Evolutionary conservation across 2,888 invertebrate species (phyloP), one percentile per base, ranked within the genome.

Genomic region (Calameuta idolon): DNA sequence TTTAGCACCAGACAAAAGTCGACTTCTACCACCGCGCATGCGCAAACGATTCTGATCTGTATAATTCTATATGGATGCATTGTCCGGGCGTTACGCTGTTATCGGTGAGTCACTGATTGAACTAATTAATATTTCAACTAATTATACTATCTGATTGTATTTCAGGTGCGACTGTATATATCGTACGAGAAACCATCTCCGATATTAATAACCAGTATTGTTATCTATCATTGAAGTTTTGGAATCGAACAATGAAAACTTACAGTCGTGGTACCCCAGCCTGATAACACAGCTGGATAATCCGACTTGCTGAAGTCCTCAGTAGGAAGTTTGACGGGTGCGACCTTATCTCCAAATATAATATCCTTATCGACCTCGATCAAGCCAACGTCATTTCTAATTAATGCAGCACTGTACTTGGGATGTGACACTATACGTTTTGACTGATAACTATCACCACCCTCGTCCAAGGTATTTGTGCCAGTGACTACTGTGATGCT

Each of bases 211-310:
- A 11, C 9, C 15, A 40, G 2, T 23, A 23, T 23, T 23, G 15
- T 40, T 23, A 23, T 40, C 40, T 9, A 40, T 23, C 40, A 15
- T 5, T 15, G 5, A 23, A 40, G 9, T 40, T 40, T 15, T 40
- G 23, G 23, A 40, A 40, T 15, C 23, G 23, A 5, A 23, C 23
- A 40, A 15, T 23, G n/a, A 33, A 35, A 37, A 80, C 84, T 87
- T 81, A 91, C 91, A 73, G 82, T 83, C 4, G 89, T 91, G 30
- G 89, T 90, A 23, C 91, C 91, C 91, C 91, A 91, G 23, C 91
- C 91, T 1, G 91, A 91, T 34, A 91, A 82, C 34, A 85, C 81
- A 0, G 91, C 91, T 2, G 88, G 86, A 81, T 88, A 88, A 80
- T 88, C 84, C 4, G 79, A 82, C 79, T 91, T 90, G 12, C 83